Evolutionary conservation across 2,113 vertebrate genomes (phyloP).

Genomic region (Conger conger): DNA sequence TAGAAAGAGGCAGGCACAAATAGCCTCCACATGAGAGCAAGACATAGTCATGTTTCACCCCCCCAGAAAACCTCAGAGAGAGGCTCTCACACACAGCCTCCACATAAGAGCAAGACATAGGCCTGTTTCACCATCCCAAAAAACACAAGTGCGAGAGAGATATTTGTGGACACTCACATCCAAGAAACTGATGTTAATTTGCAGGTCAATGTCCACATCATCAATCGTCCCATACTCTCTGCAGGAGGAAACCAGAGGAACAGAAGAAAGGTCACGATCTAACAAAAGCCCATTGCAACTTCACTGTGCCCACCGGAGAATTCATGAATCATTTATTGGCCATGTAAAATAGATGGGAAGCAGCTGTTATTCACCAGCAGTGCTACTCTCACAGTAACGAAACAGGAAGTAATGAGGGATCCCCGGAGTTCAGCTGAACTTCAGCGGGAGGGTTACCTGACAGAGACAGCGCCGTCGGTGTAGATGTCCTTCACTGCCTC

Average conservation of each 20-base stretch:
- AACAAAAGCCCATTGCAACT: background rate
- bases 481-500: constrained; percentile 98
- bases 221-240: constrained; percentile 98
- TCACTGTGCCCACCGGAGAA: background rate
- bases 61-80: too few species aligned
- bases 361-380: background rate
- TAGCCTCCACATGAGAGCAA: too few species aligned
- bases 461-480: constrained; percentile 89
- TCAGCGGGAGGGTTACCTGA: constrained; percentile 73
- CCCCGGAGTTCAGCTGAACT: background rate
- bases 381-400: background rate
- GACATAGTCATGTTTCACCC: too few species aligned
- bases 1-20: background rate
- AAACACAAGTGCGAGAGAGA: background rate
- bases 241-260: constrained; percentile 40
- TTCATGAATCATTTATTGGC: background rate
- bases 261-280: background rate
- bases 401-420: background rate
- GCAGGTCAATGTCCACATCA: constrained; percentile 96
- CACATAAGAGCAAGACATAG: too few species aligned
- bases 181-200: constrained; percentile 95
- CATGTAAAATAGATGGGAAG: background rate
- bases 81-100: too few species aligned
- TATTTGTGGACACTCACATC: constrained; percentile 80
- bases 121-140: background rate